These are phyloP conservation scores for Platycheirus albimanus DNA, from an alignment of 2,888 invertebrate genomes.

Conservation along the genomic window DNA sequence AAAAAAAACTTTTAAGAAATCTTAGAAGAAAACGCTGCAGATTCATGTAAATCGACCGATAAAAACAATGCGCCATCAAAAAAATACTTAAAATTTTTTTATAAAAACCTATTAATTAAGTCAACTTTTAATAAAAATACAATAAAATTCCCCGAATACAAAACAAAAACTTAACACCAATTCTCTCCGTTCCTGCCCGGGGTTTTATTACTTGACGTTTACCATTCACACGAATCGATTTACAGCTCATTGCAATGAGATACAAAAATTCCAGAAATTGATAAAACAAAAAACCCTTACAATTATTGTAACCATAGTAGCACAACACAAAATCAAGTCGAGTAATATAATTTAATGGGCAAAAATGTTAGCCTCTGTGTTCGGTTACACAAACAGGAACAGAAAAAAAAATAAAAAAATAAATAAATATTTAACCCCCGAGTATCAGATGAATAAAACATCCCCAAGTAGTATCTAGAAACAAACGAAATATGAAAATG, in stretches of 20 bases:
- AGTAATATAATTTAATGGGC: slow-evolving; percentile 55
- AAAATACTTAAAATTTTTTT: too few species aligned
- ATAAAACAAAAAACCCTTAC: slow-evolving; percentile 47
- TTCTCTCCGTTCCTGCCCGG: too few species aligned
- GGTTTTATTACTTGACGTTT: background rate
- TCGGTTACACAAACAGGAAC: slow-evolving; percentile 23
- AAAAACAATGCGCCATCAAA: too few species aligned
- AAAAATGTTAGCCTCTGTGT: slow-evolving; percentile 23
- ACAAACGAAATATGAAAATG: too few species aligned
- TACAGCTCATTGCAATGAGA: slow-evolving; percentile 24
- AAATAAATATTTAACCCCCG: slow-evolving; percentile 57
- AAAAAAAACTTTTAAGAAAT: too few species aligned
- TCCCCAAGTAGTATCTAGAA: slow-evolving; percentile 27
- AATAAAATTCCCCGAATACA: background rate
- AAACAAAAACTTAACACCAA: too few species aligned
- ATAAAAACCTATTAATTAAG: too few species aligned
- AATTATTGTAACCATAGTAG: slow-evolving; percentile 44
- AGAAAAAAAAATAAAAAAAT: slow-evolving; percentile 44
- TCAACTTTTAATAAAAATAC: too few species aligned
- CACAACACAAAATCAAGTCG: slow-evolving; percentile 46
- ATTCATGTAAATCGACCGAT: too few species aligned
- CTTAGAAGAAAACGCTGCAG: too few species aligned
- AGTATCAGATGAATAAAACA: slow-evolving; percentile 58
- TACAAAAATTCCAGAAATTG: slow-evolving; percentile 33
- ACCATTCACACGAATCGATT: slow-evolving; percentile 9